These are phyloP conservation scores for Actinopyga echinites DNA, from an alignment of 53 echinoderm and acorn worm species.

Conservation along the genomic window DNA sequence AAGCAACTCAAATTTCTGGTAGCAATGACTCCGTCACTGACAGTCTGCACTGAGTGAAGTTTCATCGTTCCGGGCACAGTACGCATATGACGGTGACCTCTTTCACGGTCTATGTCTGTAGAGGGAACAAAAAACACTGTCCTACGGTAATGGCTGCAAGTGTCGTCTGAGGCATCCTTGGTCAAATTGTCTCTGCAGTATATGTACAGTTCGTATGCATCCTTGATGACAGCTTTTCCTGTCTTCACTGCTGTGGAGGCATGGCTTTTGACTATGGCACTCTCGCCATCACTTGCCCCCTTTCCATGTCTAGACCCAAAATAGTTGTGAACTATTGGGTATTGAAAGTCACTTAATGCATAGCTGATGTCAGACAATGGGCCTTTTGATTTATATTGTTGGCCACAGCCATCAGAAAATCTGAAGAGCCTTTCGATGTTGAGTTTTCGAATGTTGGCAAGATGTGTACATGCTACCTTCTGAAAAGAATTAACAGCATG, in stretches of 20 bases:
- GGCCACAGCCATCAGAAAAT: constrained; percentile 46
- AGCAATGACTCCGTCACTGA: constrained; percentile 31
- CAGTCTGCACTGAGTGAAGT: constrained; percentile 37
- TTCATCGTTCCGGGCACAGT: constrained; percentile 51
- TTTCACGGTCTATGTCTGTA: constrained; percentile 33
- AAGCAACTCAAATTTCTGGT: neutral
- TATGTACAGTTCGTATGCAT: constrained; percentile 33
- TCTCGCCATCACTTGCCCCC: constrained; percentile 75
- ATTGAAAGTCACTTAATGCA: neutral
- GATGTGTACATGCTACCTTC: neutral
- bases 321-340: constrained; percentile 34
- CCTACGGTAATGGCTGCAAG: neutral
- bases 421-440: constrained; percentile 4
- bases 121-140: constrained; percentile 14
- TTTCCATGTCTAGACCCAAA: constrained; percentile 67
- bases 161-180: neutral
- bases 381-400: constrained; percentile 48
- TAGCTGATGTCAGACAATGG: constrained; percentile 48
- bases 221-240: constrained; percentile 50
- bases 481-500: neutral
- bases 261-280: constrained; percentile 62
- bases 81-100: neutral
- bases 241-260: constrained; percentile 60
- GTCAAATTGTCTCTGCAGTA: neutral
- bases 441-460: neutral